phyloP scores from a whole-genome alignment of 2,797 vertebrate genomes.

The Bovichtus diacanthus region DNA sequence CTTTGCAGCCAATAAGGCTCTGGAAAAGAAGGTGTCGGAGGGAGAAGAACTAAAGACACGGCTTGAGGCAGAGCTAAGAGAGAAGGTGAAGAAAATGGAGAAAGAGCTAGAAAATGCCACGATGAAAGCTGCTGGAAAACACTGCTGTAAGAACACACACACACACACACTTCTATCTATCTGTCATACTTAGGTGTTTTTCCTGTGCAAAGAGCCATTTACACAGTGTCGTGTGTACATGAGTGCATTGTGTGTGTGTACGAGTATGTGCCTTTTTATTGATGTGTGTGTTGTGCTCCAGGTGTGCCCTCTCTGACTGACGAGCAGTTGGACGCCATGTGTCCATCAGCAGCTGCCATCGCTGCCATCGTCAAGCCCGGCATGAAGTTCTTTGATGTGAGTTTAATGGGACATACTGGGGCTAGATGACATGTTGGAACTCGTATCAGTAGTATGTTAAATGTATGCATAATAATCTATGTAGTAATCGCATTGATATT shows the following conservation, averaged over 20 bases:
- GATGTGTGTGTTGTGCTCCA: conserved; percentile 58
- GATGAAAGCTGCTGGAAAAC: conserved; percentile 88
- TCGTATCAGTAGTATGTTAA: neutral
- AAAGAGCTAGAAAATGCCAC: conserved; percentile 94
- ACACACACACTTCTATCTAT: too few species aligned
- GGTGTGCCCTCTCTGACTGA: conserved; percentile 90
- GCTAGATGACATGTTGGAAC: neutral
- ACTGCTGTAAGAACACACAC: conserved; percentile 88
- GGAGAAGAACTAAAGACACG: conserved; percentile 84
- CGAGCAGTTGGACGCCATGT: conserved; percentile 93
- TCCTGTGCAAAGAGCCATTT: neutral
- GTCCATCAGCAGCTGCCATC: conserved; percentile 95
- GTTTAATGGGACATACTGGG: neutral
- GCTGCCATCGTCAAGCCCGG: conserved; percentile 96
- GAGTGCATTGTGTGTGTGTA: neutral
- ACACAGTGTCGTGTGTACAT: neutral
- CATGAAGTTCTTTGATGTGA: conserved; percentile 98
- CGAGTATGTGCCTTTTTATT: too few species aligned
- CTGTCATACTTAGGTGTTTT: neutral
- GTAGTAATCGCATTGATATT: neutral
- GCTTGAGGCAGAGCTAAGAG: conserved; percentile 89
- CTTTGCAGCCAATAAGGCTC: conserved; percentile 87
- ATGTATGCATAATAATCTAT: neutral
- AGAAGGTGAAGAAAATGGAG: conserved; percentile 91
- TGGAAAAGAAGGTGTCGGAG: conserved; percentile 89